These are phyloP conservation scores for Sebastes taczanowskii DNA, from an alignment of 2,797 vertebrate genomes.

Conservation along the genomic window DNA sequence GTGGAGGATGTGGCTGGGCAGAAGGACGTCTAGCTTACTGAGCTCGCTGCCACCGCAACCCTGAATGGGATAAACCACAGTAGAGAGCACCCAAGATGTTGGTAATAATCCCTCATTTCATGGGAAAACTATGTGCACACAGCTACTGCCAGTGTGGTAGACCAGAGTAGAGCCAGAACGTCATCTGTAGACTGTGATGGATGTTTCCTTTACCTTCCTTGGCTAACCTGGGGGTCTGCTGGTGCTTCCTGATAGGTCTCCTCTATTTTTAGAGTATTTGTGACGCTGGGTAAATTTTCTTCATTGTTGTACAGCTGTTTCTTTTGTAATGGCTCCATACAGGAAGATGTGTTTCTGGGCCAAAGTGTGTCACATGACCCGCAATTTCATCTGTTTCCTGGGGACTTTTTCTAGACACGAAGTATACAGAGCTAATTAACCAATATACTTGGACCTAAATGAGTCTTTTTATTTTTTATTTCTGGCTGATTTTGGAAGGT, in stretches of 20 bases:
- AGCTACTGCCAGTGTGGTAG: background rate
- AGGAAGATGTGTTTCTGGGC: background rate
- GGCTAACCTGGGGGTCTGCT: background rate
- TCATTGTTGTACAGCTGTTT: background rate
- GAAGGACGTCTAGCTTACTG: background rate
- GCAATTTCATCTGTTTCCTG: background rate
- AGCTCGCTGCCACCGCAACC: background rate
- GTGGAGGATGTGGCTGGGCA: background rate
- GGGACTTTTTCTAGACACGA: background rate
- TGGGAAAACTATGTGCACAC: background rate
- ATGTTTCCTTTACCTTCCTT: background rate
- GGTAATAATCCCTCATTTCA: background rate
- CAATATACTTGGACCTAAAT: background rate
- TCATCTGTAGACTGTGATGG: background rate
- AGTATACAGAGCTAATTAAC: background rate
- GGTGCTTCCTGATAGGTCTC: background rate
- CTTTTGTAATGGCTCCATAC: background rate
- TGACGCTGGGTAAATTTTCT: background rate
- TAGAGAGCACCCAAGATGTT: background rate
- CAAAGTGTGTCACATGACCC: background rate
- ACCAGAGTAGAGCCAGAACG: background rate
- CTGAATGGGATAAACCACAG: background rate
- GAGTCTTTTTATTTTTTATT: background rate
- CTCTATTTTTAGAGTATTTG: background rate
- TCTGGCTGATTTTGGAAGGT: background rate